Conservation (phyloP, 1,140 invertebrate species). For the Paralvinella palmiformis region DNA sequence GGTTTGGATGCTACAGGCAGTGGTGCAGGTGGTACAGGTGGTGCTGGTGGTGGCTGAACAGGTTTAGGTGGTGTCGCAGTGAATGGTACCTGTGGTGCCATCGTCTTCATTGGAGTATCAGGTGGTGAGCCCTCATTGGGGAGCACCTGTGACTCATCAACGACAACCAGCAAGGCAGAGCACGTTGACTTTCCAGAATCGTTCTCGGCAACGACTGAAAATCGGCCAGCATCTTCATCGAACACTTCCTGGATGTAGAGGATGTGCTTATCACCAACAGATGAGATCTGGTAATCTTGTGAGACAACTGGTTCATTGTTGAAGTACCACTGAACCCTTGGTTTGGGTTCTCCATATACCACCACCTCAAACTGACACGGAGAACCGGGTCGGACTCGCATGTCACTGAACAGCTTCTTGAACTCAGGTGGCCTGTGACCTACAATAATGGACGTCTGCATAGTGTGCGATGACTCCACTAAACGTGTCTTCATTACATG, state of each 20-base stretch:
- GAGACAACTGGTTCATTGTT: constrained; percentile 64
- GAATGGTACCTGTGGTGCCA: not conserved
- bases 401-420: constrained; percentile 42
- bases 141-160: constrained; percentile 38
- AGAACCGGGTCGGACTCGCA: constrained; percentile 51
- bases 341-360: constrained; percentile 64
- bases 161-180: constrained; percentile 50
- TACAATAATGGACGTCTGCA: not conserved
- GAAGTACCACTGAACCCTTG: constrained; percentile 69
- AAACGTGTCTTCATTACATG: constrained; percentile 17
- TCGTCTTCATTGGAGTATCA: constrained; percentile 2
- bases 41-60: not conserved
- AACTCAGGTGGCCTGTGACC: constrained; percentile 45
- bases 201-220: constrained; percentile 50
- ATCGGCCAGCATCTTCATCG: constrained; percentile 47
- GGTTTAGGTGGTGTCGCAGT: not conserved
- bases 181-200: constrained; percentile 52
- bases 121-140: constrained; percentile 3
- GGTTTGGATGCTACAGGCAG: too few species aligned
- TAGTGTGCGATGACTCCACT: constrained; percentile 16
- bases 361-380: constrained; percentile 66
- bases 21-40: not conserved
- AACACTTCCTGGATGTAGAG: constrained; percentile 54
- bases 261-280: constrained; percentile 62
- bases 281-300: constrained; percentile 66